phyloP scores from a whole-genome alignment of 1,140 invertebrate species.

The Ganaspis sp. region DNA sequence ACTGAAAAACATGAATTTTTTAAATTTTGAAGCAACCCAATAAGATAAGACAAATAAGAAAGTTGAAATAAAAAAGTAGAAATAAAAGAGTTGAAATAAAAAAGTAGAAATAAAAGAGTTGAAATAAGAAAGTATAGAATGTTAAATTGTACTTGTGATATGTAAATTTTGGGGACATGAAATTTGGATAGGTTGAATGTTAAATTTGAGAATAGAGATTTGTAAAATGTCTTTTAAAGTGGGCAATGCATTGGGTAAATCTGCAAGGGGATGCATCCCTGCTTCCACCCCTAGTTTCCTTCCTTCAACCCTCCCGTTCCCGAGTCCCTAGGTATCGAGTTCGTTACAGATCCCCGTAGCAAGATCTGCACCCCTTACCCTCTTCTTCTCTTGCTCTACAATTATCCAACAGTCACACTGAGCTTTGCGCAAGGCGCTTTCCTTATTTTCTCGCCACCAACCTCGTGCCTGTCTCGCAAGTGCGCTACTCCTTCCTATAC shows the following conservation, averaged over 20 bases:
- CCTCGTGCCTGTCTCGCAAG: slow-evolving; percentile 32
- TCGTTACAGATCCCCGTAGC: slow-evolving; percentile 73
- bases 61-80: no score
- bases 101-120: no score
- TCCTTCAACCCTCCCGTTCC: slow-evolving; percentile 42
- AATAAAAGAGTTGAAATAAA: no score
- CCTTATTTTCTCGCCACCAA: slow-evolving; percentile 35
- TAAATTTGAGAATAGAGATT: no score
- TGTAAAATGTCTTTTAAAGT: background rate
- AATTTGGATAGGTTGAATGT: no score
- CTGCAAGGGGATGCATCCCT: slow-evolving; percentile 26
- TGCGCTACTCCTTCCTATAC: slow-evolving; percentile 49
- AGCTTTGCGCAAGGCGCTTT: slow-evolving; percentile 43
- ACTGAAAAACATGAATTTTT: no score
- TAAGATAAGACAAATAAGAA: no score
- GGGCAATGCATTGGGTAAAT: background rate
- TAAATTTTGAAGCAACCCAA: no score
- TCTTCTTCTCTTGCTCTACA: slow-evolving; percentile 45
- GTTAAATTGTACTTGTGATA: no score
- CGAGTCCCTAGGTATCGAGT: slow-evolving; percentile 68
- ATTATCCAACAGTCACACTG: slow-evolving; percentile 38
- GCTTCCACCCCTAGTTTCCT: slow-evolving; percentile 39
- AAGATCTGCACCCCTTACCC: slow-evolving; percentile 66
- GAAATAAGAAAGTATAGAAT: no score
- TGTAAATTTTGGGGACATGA: no score